phyloP scores from a whole-genome alignment of 2,797 vertebrate species.

The Garrulus glandarius region DNA sequence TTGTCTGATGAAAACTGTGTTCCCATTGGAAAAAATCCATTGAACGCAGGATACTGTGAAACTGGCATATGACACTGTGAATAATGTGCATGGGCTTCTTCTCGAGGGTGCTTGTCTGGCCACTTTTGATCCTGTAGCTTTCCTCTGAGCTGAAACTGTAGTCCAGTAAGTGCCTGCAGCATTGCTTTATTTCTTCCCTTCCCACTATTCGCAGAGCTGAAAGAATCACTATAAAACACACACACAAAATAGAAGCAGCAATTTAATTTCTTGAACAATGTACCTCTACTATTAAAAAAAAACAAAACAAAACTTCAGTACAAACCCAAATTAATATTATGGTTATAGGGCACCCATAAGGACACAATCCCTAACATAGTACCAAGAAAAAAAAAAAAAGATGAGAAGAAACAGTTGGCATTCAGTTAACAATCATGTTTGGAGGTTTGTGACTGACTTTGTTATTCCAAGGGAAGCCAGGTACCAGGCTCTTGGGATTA shows the following conservation, averaged over 20 bases:
- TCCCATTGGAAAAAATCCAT: slow-evolving; percentile 45
- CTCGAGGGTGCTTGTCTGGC: slow-evolving; percentile 55
- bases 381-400: slow-evolving; percentile 39
- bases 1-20: slow-evolving; percentile 62
- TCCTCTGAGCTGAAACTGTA: slow-evolving; percentile 71
- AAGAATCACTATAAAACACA: slow-evolving; percentile 62
- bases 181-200: slow-evolving; percentile 68
- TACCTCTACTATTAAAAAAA: background rate
- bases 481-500: slow-evolving; percentile 82
- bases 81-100: slow-evolving; percentile 51
- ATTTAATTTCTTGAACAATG: slow-evolving; percentile 56
- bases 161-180: slow-evolving; percentile 72
- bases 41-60: slow-evolving; percentile 41
- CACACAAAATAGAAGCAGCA: slow-evolving; percentile 51
- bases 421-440: slow-evolving; percentile 84
- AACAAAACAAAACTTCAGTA: background rate
- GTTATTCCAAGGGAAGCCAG: slow-evolving; percentile 83
- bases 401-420: slow-evolving; percentile 82
- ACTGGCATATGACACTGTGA: slow-evolving; percentile 7
- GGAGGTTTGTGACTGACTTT: slow-evolving; percentile 81
- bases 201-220: slow-evolving; percentile 32
- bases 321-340: slow-evolving; percentile 55
- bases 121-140: slow-evolving; percentile 67
- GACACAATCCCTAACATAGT: slow-evolving; percentile 58
- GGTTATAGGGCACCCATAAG: slow-evolving; percentile 58